Evolutionary conservation across 2,888 invertebrate genomes (phyloP), one percentile per base, ranked within the genome.

Genomic region (Strigamia maritima): DNA sequence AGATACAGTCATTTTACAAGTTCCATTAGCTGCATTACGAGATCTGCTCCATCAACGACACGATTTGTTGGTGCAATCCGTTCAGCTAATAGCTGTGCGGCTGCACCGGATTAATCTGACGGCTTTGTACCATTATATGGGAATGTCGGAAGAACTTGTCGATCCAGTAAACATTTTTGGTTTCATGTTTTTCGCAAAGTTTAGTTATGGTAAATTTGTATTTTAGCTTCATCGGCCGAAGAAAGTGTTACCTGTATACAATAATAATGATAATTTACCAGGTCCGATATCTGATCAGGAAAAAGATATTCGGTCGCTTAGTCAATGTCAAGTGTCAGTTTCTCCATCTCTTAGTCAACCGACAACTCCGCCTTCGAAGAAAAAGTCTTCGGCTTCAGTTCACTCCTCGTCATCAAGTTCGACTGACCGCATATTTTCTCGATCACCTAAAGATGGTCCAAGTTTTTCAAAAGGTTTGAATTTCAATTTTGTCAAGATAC

Each of bases 81-180:
- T 98, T 85, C 94, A 95, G 89, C 92, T 97, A 60, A 98, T 99
- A 82, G 98, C 98, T 95, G 95, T 98, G 76, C 91, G 99, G 4
- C 88, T 99, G 44, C 98, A 98, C 86, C 89, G 99, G 76, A 98
- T 99, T 0, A 98, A 98, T 0, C 97, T 99, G 86, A 97, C 97
- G 0, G 98, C 98, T 0, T 88, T 99, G 16, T 97, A 99, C 87
- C 97, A 98, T 85, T 98, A 99, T 86, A 89, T 99, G 74, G 77
- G 77, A 26, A 77, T 77, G 77, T 38, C 31, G 6, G 77, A 77
- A 31, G 77, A 77, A 77, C 22, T 77, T 4, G 77, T 77, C 4
- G 49, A 77, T 60, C 77, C 54, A 4, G 77, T 76, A 38, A 38
- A 10, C 14, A 44, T 44, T 44, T 44, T 8, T 22, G 60, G 2